Evolutionary conservation across 2,797 vertebrate genomes (phyloP).

Genomic region (Epinephelus awoara): DNA sequence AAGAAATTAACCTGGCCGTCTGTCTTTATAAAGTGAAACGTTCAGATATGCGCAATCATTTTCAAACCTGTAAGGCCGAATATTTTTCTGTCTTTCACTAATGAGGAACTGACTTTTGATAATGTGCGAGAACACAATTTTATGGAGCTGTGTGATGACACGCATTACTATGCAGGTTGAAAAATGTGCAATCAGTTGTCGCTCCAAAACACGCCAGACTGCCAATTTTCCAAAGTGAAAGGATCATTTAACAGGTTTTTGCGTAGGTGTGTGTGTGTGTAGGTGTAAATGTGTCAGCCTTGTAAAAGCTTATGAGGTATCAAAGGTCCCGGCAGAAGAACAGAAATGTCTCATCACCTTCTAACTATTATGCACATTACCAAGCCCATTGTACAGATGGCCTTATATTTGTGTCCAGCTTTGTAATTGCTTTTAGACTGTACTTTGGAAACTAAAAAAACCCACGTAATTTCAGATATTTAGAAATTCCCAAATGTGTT

Average conservation of each 20-base stretch:
- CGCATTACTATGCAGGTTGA: background rate
- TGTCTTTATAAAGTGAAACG: background rate
- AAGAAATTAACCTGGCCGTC: slow-evolving; percentile 8
- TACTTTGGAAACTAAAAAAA: background rate
- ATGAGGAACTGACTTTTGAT: background rate
- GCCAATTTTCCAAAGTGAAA: slow-evolving; percentile 2
- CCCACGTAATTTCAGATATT: background rate
- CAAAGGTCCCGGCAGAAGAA: background rate
- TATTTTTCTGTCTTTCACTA: slow-evolving; percentile 6
- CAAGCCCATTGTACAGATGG: background rate
- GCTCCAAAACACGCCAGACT: slow-evolving; percentile 6
- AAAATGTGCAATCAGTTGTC: slow-evolving; percentile 13
- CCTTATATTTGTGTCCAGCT: background rate
- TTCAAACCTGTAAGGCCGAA: background rate
- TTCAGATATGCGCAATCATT: background rate
- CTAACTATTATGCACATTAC: background rate
- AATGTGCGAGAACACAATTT: background rate
- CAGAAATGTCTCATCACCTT: background rate
- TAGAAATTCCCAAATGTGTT: background rate
- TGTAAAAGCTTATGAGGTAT: slow-evolving; percentile 2
- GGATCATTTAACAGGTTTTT: slow-evolving; percentile 12
- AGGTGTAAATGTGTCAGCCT: background rate
- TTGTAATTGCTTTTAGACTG: background rate
- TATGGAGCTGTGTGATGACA: slow-evolving; percentile 7
- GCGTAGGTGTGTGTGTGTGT: background rate